Base-by-base conservation (phyloP, 2,888 invertebrate genomes). In the Scaptomyza cyrtandrae region DNA sequence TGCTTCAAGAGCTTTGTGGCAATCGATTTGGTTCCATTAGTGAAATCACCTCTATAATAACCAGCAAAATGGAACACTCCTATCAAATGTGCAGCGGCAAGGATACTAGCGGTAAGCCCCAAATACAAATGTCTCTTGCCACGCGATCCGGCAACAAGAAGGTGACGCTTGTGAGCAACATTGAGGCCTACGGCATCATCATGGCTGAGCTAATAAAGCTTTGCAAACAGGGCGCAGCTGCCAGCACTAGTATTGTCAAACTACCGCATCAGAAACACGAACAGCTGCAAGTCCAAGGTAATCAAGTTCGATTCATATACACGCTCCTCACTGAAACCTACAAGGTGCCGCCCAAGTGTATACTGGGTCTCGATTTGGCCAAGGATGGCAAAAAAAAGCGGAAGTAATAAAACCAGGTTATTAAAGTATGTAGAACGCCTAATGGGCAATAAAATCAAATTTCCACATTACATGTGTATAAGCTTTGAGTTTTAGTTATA, bases 251-350 rank as follows among this genome's bases (percentile, higher is more conserved):
- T 35, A 95, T 97, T 56, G 95, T 95, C 45, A 94, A 95, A 72
- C 91, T 95, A 16, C 95, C 96, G 3, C 96, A 95, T 57, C 95
- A 96, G 86, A 95, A 94, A 83, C 93, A 92, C 46, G 95, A 95
- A 80, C 96, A 97, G 91, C 94, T 98, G 35, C 94, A 97, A 91
- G 94, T 98, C 68, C 98, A 98, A 93, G 98, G 98, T 9, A 98
- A 98, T 92, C 98, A 98, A 94, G 95, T 97, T 24, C 84, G 90
- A 11, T 92, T 92, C 45, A 83, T 92, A 13, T 88, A 90, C 60
- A 92, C 90, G 29, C 67, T 92, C 16, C 81, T 92, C 3, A 92
- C 92, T 2, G 91, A 92, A 57, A 92, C 91, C 4, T 92, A 92
- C 64, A 92, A 92, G 78, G 91, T 92, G 37, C 91, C 92, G 3